Evolutionary conservation across 1,140 invertebrate genomes (phyloP).

Genomic region (Steinernema khuongi): DNA sequence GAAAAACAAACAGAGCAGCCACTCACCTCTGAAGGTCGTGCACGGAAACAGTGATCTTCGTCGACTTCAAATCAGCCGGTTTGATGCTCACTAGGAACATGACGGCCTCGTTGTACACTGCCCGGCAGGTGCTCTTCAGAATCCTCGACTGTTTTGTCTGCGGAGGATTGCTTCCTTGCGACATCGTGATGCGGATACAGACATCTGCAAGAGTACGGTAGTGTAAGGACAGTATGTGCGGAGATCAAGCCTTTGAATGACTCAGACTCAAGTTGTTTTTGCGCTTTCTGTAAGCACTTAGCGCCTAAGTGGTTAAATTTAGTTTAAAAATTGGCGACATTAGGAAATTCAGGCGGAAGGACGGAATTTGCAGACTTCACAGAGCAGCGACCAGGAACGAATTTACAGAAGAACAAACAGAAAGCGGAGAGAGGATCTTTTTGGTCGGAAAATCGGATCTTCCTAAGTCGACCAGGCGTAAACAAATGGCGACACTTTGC

Average conservation of each 20-base stretch:
- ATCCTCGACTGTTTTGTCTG: conserved; percentile 49
- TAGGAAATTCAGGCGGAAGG: no score
- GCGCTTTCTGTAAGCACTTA: background rate
- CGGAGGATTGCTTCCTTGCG: conserved; percentile 37
- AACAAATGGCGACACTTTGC: no score
- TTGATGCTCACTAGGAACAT: conserved; percentile 56
- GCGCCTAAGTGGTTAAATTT: background rate
- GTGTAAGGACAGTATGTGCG: background rate
- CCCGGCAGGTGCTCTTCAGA: conserved; percentile 40
- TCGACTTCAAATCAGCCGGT: conserved; percentile 45
- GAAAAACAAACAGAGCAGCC: background rate
- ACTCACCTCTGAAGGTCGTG: conserved; percentile 52
- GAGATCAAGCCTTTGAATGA: background rate
- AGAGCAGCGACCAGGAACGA: no score
- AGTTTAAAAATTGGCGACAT: no score
- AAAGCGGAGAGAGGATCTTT: no score
- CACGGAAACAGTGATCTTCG: conserved; percentile 54
- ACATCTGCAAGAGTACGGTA: conserved; percentile 39
- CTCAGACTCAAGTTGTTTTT: background rate
- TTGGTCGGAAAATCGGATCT: no score
- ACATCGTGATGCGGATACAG: conserved; percentile 51
- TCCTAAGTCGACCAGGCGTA: no score
- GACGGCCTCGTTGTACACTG: conserved; percentile 57
- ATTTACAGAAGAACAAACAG: no score
- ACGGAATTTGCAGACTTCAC: no score